Conservation (phyloP, 2,113 vertebrate genomes). For the Alectura lathami region DNA sequence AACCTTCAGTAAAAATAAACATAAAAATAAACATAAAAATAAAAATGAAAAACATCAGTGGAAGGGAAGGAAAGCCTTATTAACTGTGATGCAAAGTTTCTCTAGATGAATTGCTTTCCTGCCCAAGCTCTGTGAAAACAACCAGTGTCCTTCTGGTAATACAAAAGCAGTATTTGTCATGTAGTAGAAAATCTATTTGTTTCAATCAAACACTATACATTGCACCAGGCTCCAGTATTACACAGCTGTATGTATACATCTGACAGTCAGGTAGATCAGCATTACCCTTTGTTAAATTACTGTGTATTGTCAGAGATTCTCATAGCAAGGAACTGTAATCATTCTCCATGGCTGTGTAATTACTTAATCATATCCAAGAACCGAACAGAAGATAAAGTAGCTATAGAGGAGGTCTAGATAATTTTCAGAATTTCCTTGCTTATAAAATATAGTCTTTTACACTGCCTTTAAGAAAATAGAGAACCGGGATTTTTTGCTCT, state of each 20-base stretch:
- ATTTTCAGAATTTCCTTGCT: neutral
- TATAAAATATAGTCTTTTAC: neutral
- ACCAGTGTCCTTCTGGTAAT: neutral
- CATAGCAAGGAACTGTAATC: neutral
- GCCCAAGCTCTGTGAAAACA: neutral
- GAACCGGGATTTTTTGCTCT: neutral
- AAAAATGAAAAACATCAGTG: neutral
- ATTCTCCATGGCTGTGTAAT: neutral
- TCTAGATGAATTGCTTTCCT: neutral
- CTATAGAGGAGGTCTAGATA: neutral
- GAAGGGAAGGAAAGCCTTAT: neutral
- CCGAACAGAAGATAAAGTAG: neutral
- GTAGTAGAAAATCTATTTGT: neutral
- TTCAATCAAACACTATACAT: neutral
- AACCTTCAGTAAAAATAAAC: constrained; percentile 18
- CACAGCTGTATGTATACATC: neutral
- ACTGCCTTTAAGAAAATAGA: neutral
- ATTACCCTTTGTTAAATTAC: neutral
- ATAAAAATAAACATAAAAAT: constrained; percentile 52
- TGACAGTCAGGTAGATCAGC: neutral
- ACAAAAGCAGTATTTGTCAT: neutral
- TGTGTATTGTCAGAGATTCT: neutral
- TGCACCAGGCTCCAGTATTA: neutral
- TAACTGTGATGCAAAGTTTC: neutral
- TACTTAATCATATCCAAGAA: neutral